Evolutionary conservation across 2,797 vertebrate species (phyloP).

Genomic region (Uromys caudimaculatus): DNA sequence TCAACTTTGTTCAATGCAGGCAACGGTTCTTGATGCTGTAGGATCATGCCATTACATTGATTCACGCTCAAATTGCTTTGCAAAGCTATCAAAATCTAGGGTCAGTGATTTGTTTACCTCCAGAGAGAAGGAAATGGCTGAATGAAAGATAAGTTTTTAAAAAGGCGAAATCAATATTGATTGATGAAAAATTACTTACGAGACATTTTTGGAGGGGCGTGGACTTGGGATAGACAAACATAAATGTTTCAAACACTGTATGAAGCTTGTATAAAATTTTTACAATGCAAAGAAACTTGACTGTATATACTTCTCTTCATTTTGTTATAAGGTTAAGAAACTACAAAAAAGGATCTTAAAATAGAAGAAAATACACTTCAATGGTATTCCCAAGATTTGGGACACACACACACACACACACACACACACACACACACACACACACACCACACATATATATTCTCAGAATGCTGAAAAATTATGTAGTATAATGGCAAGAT

Average conservation of each 20-base stretch:
- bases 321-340: not conserved
- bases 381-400: not conserved
- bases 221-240: not conserved
- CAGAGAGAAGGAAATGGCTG: not conserved
- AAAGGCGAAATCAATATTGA: constrained; percentile 12
- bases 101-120: constrained; percentile 43
- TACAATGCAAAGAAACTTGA: not conserved
- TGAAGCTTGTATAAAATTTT: not conserved
- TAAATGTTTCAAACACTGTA: not conserved
- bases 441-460: not conserved
- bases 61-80: constrained; percentile 57
- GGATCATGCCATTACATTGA: constrained; percentile 59
- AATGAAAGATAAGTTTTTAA: not conserved
- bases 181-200: not conserved
- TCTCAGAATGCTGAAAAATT: not conserved
- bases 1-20: constrained; percentile 56
- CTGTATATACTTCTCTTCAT: not conserved
- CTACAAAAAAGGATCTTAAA: not conserved
- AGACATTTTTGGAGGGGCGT: not conserved
- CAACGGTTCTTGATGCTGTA: constrained; percentile 10
- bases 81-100: constrained; percentile 42
- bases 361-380: not conserved
- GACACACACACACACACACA: not conserved
- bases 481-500: not conserved
- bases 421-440: not conserved